Base-by-base conservation (phyloP, 2,797 vertebrate species). In the Jordanella pulchra region DNA sequence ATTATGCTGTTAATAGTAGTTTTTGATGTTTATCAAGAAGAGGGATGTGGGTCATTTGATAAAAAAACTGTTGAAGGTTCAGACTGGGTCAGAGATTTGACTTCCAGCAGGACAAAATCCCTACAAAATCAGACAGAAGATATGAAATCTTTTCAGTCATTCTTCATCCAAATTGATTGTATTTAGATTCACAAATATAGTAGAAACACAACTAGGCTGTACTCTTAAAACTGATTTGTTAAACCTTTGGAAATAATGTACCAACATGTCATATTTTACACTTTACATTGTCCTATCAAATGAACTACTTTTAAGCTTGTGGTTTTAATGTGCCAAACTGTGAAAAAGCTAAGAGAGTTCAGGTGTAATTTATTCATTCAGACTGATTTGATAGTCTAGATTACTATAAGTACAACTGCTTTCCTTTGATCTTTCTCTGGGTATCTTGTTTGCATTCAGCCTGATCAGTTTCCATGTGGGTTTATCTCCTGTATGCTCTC, bases 381-480 rank as follows among this genome's bases (percentile, higher is more conserved):
- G 50, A 18, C 48, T 14, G 32, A 6, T 75, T 61, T 71, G 79
- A 78, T 63, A 71, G 77, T 67, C 75, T 71, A 76, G 83, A 83
- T 83, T 17, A 61, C n/a, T 69, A 78, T 90, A 87, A 50, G 64
- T 60, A 56, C 78, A 9, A 44, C 61, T 0, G 0, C 4, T 42
- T 70, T 18, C 32, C 65, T 89, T 87, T 90, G 89, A 91, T 89
- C 86, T 86, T 73, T 0, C 67, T 44, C 55, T 5, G 75, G 47
- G 15, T 77, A 73, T 86, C 87, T 87, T 72, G 89, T 87, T 84
- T 82, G 85, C 45, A 75, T 88, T 86, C 44, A 53, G 63, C 82
- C 78, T 28, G 72, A 87, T 92, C 91, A 73, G 82, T 87, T 91
- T 91, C 89, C 89, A 78, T 69, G 81, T 78, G 55, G 83, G 78